phyloP scores from a whole-genome alignment of 2,113 vertebrate genomes.

The Cyphomyrus plagiostoma region DNA sequence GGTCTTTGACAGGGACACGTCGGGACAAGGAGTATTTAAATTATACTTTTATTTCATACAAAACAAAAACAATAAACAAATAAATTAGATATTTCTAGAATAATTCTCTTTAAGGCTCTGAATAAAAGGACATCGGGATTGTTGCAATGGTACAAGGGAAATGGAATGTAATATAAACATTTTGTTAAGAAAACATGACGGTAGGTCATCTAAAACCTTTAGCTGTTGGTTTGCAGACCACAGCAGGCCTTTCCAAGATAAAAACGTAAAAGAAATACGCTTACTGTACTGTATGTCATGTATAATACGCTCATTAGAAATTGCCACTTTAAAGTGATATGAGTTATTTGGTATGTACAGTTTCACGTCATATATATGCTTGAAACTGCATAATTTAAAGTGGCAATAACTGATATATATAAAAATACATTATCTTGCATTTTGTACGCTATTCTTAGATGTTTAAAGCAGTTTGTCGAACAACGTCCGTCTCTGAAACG shows the following conservation, averaged over 20 bases:
- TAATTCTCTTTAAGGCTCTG: constrained; percentile 55
- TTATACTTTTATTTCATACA: constrained; percentile 73
- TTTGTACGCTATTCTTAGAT: not conserved
- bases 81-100: constrained; percentile 74
- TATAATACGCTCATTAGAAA: constrained; percentile 1
- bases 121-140: constrained; percentile 49
- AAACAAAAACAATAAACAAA: constrained; percentile 71
- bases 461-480: not conserved
- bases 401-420: not conserved
- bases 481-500: not conserved
- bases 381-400: constrained; percentile 4
- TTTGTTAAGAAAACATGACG: not conserved
- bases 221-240: not conserved
- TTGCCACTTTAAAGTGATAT: constrained; percentile 3
- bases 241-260: not conserved
- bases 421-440: not conserved
- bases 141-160: constrained; percentile 36
- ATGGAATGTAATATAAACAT: constrained; percentile 41
- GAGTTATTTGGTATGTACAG: not conserved
- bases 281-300: not conserved
- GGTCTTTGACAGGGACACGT: not conserved
- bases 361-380: not conserved
- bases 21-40: constrained; percentile 49
- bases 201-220: not conserved
- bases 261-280: not conserved